Evolutionary conservation across 2,888 invertebrate species (phyloP).

Genomic region (Deilephila elpenor): DNA sequence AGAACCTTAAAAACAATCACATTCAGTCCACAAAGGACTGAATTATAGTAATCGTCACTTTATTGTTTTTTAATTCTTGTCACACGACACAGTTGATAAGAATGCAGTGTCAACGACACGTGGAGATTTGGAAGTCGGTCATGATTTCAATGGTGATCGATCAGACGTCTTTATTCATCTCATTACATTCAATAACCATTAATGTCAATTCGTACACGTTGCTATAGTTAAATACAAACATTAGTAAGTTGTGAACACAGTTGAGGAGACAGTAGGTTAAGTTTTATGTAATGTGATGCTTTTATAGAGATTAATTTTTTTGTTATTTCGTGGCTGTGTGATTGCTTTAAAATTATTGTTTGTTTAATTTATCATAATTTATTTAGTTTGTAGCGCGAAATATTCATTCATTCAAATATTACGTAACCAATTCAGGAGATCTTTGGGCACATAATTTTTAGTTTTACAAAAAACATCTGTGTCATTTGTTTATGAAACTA

Average conservation of each 20-base stretch:
- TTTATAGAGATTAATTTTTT: background rate
- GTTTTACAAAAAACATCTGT: no score
- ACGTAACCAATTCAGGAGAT: no score
- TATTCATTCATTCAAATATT: no score
- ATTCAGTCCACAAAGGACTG: no score
- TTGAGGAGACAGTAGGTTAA: slow-evolving; percentile 5
- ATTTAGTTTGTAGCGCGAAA: no score
- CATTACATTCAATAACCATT: slow-evolving; percentile 35
- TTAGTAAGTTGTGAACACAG: slow-evolving; percentile 27
- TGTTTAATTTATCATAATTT: no score
- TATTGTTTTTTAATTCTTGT: background rate
- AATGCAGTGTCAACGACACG: slow-evolving; percentile 1
- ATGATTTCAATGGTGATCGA: slow-evolving; percentile 10
- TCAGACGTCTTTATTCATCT: slow-evolving; percentile 32
- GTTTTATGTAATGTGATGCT: background rate
- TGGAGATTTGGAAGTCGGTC: background rate
- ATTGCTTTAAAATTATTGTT: no score
- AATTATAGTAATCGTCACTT: no score
- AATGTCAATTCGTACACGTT: slow-evolving; percentile 31
- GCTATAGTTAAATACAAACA: slow-evolving; percentile 27
- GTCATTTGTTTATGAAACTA: no score
- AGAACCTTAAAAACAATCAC: no score
- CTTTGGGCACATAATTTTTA: no score
- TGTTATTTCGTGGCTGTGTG: no score
- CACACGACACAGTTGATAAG: background rate